phyloP scores from a whole-genome alignment of 1,140 invertebrate species.

The Atta texana region DNA sequence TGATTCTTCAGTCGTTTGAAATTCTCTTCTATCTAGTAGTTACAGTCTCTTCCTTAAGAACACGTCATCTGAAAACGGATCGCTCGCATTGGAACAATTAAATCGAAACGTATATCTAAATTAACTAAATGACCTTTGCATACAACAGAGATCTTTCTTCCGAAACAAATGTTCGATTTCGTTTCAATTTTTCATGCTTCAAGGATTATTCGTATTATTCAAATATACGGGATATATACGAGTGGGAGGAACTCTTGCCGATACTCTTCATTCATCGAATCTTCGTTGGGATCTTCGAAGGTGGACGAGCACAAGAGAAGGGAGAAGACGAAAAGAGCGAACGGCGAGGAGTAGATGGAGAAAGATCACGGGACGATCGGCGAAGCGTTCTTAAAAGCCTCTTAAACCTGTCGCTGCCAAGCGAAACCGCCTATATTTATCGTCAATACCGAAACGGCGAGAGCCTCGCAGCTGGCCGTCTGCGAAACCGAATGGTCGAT shows the following conservation, averaged over 20 bases:
- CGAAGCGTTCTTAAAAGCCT: constrained; percentile 69
- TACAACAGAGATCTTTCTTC: background rate
- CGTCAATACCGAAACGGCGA: constrained; percentile 60
- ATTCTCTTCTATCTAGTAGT: background rate
- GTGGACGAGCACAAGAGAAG: background rate
- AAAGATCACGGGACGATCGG: constrained; percentile 41
- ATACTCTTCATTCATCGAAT: constrained; percentile 61
- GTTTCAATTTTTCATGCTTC: constrained; percentile 18
- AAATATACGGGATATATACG: background rate
- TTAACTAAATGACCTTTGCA: background rate
- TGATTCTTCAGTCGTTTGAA: background rate
- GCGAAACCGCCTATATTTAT: constrained; percentile 75
- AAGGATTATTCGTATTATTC: constrained; percentile 50
- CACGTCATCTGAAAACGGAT: background rate
- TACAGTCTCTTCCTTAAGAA: constrained; percentile 7
- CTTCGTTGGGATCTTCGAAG: constrained; percentile 29
- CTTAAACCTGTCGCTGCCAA: constrained; percentile 66
- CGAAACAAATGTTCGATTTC: constrained; percentile 8
- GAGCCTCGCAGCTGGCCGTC: constrained; percentile 60
- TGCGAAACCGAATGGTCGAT: constrained; percentile 57
- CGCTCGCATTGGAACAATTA: constrained; percentile 27
- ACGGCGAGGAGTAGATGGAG: constrained; percentile 45
- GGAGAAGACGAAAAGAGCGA: background rate
- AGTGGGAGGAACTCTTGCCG: constrained; percentile 34
- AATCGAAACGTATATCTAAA: constrained; percentile 7